These are phyloP conservation scores for Mythimna impura DNA, from an alignment of 2,888 invertebrate genomes.

Conservation along the genomic window DNA sequence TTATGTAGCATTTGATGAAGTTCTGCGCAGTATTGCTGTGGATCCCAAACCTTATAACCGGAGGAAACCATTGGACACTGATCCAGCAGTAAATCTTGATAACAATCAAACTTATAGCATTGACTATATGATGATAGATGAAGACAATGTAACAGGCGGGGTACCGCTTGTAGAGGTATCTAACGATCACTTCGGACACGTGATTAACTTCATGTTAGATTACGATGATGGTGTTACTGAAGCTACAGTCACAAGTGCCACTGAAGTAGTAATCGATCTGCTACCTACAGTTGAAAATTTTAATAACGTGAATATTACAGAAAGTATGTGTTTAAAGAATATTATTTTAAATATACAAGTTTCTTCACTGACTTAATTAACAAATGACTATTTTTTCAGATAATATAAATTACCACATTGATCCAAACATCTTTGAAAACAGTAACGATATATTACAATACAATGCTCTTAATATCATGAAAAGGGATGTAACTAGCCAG, in stretches of 20 bases:
- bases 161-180: neutral
- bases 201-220: constrained; percentile 31
- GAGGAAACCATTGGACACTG: constrained; percentile 56
- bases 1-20: constrained; percentile 75
- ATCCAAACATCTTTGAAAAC: neutral
- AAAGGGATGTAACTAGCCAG: constrained; percentile 70
- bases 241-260: constrained; percentile 25
- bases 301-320: constrained; percentile 27
- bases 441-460: constrained; percentile 49
- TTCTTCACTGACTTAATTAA: neutral
- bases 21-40: constrained; percentile 69
- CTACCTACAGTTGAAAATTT: constrained; percentile 56
- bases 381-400: neutral
- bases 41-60: constrained; percentile 64
- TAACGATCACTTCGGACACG: constrained; percentile 22
- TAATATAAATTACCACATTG: neutral
- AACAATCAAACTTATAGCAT: constrained; percentile 47
- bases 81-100: constrained; percentile 49
- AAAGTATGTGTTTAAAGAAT: constrained; percentile 33
- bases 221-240: constrained; percentile 33
- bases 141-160: constrained; percentile 48
- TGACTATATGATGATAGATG: constrained; percentile 57
- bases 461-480: constrained; percentile 70
- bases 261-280: constrained; percentile 67
- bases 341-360: neutral